Evolutionary conservation across 2,113 vertebrate genomes (phyloP).

Genomic region (Stigmatopora nigra): DNA sequence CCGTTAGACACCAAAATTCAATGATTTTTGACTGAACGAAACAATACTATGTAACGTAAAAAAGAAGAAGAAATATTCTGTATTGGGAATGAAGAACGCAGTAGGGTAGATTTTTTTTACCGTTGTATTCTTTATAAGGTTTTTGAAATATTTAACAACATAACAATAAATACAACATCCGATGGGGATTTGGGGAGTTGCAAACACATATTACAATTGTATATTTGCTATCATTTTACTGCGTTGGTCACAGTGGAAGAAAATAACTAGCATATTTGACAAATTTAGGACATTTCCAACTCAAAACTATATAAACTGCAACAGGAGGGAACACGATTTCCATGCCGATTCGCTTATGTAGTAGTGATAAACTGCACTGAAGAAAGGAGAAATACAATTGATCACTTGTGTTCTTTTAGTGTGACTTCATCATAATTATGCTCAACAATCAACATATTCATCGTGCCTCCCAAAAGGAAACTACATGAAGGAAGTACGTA

Average conservation of each 20-base stretch:
- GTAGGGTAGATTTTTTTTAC: background rate
- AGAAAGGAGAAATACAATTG: slow-evolving; percentile 51
- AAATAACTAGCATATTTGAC: slow-evolving; percentile 10
- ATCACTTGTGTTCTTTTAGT: slow-evolving; percentile 35
- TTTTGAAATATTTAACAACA: background rate
- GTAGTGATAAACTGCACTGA: slow-evolving; percentile 45
- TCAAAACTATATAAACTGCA: background rate
- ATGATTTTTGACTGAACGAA: no score
- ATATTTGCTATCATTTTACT: slow-evolving; percentile 19
- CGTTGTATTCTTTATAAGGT: background rate
- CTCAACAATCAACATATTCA: slow-evolving; percentile 20
- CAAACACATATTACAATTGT: slow-evolving; percentile 14
- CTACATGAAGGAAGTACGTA: slow-evolving; percentile 17
- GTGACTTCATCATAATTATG: slow-evolving; percentile 15
- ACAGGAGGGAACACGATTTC: slow-evolving; percentile 19
- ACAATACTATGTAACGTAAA: no score
- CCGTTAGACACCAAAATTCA: no score
- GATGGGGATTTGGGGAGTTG: background rate
- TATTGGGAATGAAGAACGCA: no score
- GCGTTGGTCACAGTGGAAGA: slow-evolving; percentile 12
- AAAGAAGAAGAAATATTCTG: no score
- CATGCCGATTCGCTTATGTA: slow-evolving; percentile 40
- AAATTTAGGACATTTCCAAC: slow-evolving; percentile 10
- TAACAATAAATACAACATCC: background rate
- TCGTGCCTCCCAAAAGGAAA: slow-evolving; percentile 36